phyloP scores from a whole-genome alignment of 30 jellyfish, hydroid and myxozoan genomes.

The Pelagia noctiluca region DNA sequence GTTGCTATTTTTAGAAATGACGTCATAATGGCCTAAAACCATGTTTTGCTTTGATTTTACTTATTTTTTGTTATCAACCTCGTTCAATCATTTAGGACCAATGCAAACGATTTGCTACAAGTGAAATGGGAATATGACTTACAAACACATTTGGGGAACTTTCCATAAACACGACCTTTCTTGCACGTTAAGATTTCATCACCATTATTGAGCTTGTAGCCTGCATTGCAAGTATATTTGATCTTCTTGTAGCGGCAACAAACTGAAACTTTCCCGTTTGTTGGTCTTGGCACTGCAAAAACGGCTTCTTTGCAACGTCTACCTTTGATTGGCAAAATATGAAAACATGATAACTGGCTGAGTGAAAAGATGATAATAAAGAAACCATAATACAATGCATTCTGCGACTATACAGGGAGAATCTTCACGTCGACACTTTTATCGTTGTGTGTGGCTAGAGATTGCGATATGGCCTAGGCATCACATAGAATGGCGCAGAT shows the following conservation, averaged over 20 bases:
- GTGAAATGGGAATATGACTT: no score
- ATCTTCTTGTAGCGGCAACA: constrained; percentile 48
- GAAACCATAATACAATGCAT: no score
- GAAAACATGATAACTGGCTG: no score
- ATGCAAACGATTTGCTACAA: no score
- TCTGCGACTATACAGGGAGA: not conserved
- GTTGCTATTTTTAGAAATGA: no score
- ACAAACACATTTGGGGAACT: constrained; percentile 44
- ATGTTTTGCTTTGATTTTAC: no score
- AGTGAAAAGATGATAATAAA: no score
- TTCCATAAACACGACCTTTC: constrained; percentile 58
- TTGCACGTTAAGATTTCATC: constrained; percentile 31
- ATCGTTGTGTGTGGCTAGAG: not conserved
- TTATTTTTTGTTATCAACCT: no score
- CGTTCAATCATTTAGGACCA: no score
- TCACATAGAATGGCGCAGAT: not conserved
- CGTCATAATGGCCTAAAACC: no score
- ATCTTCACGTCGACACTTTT: not conserved
- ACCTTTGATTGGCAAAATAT: no score
- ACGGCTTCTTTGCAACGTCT: constrained; percentile 42
- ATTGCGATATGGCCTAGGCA: not conserved
- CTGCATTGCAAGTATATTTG: constrained; percentile 41
- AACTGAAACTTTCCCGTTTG: constrained; percentile 44
- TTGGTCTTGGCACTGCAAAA: constrained; percentile 36
- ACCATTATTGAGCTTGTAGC: constrained; percentile 48